These are phyloP conservation scores for Melanocharis versteri DNA, from an alignment of 2,113 vertebrate species.

Conservation along the genomic window DNA sequence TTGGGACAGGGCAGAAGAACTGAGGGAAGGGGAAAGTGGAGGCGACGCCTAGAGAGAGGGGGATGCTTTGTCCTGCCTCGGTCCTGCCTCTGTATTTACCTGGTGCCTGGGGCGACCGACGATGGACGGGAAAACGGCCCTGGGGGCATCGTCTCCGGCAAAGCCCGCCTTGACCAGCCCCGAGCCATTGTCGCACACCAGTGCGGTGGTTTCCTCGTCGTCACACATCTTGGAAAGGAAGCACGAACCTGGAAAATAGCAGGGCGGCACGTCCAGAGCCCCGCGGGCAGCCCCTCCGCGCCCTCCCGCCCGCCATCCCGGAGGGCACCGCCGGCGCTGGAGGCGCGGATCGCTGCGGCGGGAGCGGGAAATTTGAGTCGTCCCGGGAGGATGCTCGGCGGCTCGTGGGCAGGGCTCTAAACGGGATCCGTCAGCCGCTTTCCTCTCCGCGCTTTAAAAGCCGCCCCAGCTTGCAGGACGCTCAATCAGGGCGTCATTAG, in stretches of 20 bases:
- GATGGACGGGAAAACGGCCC: slow-evolving; percentile 97
- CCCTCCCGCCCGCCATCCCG: background rate
- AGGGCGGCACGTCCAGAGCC: background rate
- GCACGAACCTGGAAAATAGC: slow-evolving; percentile 54
- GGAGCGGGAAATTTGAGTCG: background rate
- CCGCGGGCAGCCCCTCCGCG: background rate
- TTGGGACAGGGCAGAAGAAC: background rate
- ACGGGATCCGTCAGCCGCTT: background rate
- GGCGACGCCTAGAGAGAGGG: background rate
- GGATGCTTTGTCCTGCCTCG: background rate
- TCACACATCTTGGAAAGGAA: slow-evolving; percentile 85
- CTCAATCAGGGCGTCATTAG: background rate
- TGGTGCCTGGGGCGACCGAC: slow-evolving; percentile 97
- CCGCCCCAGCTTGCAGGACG: too few relatives aligned
- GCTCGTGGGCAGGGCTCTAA: background rate
- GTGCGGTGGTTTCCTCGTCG: slow-evolving; percentile 96
- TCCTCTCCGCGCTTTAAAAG: background rate
- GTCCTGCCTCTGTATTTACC: slow-evolving; percentile 64
- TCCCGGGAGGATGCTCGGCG: background rate
- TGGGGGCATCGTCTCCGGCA: slow-evolving; percentile 95
- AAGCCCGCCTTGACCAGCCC: slow-evolving; percentile 98
- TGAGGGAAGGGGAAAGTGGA: background rate
- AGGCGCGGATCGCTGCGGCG: background rate
- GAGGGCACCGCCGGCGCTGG: background rate
- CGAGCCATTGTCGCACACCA: slow-evolving; percentile 98